These are phyloP conservation scores for Drosophila oshimai DNA, from an alignment of 1,140 invertebrate species.

Conservation along the genomic window DNA sequence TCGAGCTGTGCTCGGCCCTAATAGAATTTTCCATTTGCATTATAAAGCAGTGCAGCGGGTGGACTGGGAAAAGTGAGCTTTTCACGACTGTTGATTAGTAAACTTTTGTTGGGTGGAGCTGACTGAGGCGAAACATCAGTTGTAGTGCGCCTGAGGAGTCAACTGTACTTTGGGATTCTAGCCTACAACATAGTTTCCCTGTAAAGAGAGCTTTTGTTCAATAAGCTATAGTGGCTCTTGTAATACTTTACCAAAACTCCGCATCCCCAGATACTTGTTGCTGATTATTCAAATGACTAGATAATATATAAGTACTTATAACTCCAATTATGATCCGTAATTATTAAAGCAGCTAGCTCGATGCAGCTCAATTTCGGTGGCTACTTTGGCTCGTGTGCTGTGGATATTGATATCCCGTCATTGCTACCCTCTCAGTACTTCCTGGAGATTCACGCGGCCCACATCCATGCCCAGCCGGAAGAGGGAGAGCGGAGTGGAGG, in stretches of 20 bases:
- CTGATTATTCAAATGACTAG: no score
- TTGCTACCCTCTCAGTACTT: background rate
- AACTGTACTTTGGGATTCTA: conserved; percentile 19
- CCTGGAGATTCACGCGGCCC: conserved; percentile 3
- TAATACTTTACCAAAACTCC: no score
- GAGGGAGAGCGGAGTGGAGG: no score
- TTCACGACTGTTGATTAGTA: conserved; percentile 27
- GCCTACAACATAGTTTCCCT: no score
- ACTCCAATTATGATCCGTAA: background rate
- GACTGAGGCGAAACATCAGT: background rate
- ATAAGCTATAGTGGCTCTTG: no score
- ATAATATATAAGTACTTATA: background rate
- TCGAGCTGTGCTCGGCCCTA: conserved; percentile 16
- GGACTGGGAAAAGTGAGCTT: background rate
- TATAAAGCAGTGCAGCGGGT: conserved; percentile 44
- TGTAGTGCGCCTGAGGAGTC: background rate
- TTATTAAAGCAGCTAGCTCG: background rate
- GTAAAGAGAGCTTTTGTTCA: no score
- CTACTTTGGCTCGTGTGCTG: background rate
- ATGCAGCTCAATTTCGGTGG: background rate
- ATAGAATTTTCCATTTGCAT: conserved; percentile 68
- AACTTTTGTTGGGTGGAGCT: background rate
- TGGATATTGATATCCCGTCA: conserved; percentile 1
- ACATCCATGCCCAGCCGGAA: background rate
- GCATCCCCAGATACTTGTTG: no score